phyloP scores from a whole-genome alignment of 2,888 invertebrate species.

The Acanthosepion pharaonis region DNA sequence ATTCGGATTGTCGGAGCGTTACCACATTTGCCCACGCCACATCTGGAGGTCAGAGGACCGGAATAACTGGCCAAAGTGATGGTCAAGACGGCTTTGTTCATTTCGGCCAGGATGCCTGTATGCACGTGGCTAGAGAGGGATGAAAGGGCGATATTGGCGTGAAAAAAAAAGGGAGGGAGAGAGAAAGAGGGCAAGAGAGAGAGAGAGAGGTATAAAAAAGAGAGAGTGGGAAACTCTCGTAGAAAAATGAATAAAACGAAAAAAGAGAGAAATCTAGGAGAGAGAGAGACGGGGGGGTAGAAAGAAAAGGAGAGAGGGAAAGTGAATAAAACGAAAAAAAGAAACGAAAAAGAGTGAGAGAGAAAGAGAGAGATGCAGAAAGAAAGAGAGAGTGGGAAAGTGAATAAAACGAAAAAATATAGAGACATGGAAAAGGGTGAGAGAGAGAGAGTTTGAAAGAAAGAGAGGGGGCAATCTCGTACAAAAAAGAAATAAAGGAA shows the following conservation, averaged over 20 bases:
- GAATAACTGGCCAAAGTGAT: not conserved
- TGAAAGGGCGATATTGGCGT: not conserved
- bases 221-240: not conserved
- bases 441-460: too few species aligned
- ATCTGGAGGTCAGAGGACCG: slow-evolving; percentile 11
- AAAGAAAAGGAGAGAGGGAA: too few species aligned
- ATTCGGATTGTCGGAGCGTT: slow-evolving; percentile 10
- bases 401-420: too few species aligned
- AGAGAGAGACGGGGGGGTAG: too few species aligned
- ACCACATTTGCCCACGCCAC: slow-evolving; percentile 20
- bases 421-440: too few species aligned
- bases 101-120: not conserved
- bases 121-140: not conserved
- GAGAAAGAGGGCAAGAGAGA: not conserved
- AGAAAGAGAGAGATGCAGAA: too few species aligned
- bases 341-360: too few species aligned
- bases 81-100: not conserved
- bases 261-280: not conserved
- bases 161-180: not conserved
- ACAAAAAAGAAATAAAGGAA: too few species aligned
- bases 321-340: too few species aligned
- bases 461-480: too few species aligned
- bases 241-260: not conserved
- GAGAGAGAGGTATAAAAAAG: not conserved
- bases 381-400: too few species aligned